Evolutionary conservation across 2,888 invertebrate genomes (phyloP).

Genomic region (Thymelicus acteon): DNA sequence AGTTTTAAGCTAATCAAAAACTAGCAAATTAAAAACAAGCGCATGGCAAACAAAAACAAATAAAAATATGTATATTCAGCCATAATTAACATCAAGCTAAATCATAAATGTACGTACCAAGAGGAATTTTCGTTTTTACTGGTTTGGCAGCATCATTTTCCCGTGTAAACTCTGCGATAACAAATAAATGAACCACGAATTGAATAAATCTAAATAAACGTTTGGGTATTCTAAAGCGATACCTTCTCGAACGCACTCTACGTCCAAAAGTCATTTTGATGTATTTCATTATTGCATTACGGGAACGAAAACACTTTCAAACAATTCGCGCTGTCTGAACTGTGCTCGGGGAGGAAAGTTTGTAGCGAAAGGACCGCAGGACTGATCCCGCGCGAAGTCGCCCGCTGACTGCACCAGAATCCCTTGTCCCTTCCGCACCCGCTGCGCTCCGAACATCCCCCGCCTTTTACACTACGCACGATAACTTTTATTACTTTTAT

Average conservation of each 20-base stretch:
- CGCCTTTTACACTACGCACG: slow-evolving; percentile 53
- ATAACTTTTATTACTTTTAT: slow-evolving; percentile 80
- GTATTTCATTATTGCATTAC: slow-evolving; percentile 19
- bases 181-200: slow-evolving; percentile 55
- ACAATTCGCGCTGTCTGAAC: slow-evolving; percentile 48
- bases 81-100: not conserved
- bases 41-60: not conserved
- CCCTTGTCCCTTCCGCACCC: slow-evolving; percentile 58
- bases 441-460: slow-evolving; percentile 48
- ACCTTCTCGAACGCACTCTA: slow-evolving; percentile 53
- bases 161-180: slow-evolving; percentile 56
- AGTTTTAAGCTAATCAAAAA: no score
- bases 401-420: slow-evolving; percentile 60
- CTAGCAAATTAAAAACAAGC: no score
- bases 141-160: slow-evolving; percentile 44
- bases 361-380: slow-evolving; percentile 36
- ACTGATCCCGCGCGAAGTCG: slow-evolving; percentile 52
- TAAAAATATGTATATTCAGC: not conserved
- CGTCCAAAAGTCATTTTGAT: slow-evolving; percentile 32
- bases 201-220: slow-evolving; percentile 55
- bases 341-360: slow-evolving; percentile 51
- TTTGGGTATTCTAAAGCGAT: slow-evolving; percentile 42
- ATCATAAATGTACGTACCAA: slow-evolving; percentile 57
- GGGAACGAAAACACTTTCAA: slow-evolving; percentile 14
- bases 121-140: slow-evolving; percentile 52